Base-by-base conservation (phyloP, 2,888 invertebrate genomes). In the Brenthis ino region DNA sequence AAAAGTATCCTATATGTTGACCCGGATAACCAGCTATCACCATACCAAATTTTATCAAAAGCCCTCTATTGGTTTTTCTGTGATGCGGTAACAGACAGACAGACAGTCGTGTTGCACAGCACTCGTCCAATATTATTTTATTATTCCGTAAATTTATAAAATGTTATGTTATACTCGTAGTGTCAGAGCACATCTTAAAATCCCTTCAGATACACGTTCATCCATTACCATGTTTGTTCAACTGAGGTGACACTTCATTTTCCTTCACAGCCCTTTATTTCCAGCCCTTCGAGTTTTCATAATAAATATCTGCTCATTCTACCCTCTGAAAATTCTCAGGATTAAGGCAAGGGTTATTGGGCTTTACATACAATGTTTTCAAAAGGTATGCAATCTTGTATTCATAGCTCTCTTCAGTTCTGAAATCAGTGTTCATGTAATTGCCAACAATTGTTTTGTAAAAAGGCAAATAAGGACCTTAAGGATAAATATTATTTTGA, bases 191-290 rank as follows among this genome's bases (percentile, higher is more conserved):
- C 16, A 16, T 16, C 51, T 16, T 16, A 61, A 53, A 33, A 53
- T 55, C 57, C 47, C 58, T 66, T 66, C 54, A 53, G 20, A 61
- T 61, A 51, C 61, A 60, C 43, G 51, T 57, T 65, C 65, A 65
- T 71, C 64, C 68, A 71, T 71, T 68, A 64, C 66, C 51, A 66
- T 55, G 65, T 71, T 71, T 82, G 80, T 83, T 82, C 82, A 53
- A 71, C 72, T 73, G 74, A 80, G 82, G 83, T 81, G 83, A 83
- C 84, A 84, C 86, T 87, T 83, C 82, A 83, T 86, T 87, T 85
- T 83, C 85, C 82, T 85, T 81, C 82, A 82, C 72, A 61, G 71
- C 75, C 74, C 75, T 75, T 74, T 71, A 70, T 72, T 73, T 71
- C 71, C 68, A 56, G 72, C 74, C 80, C 81, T 68, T 81, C 79